A percentile compares a stretch with the other conserved stretches of the same genome.
Conservation (phyloP, 2,113 vertebrate species). For the Onychostruthus taczanowskii region DNA sequence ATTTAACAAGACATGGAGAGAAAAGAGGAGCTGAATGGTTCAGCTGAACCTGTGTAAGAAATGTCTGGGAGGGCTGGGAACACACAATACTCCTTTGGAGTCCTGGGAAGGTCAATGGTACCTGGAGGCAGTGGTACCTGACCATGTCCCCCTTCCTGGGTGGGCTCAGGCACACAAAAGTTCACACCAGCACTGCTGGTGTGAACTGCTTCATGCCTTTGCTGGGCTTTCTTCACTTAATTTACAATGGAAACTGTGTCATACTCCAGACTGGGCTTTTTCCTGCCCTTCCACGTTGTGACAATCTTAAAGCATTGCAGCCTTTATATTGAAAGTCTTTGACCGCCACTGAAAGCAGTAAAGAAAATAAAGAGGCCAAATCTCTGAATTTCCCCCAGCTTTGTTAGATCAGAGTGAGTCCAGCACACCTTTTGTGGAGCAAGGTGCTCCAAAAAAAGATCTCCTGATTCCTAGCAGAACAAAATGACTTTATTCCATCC, state of each 20-base stretch:
- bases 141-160: neutral
- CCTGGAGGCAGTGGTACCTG: neutral
- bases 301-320: neutral
- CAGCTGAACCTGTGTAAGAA: neutral
- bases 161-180: neutral
- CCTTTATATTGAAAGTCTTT: neutral
- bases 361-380: neutral
- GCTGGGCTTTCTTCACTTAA: neutral
- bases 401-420: neutral
- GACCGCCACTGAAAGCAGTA: neutral
- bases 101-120: neutral
- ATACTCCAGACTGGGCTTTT: neutral
- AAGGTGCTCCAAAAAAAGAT: neutral
- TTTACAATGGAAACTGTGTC: neutral
- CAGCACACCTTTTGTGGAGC: neutral
- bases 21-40: neutral
- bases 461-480: neutral
- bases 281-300: neutral
- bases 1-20: neutral
- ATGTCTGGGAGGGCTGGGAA: neutral
- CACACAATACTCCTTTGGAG: fast-evolving
- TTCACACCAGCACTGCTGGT: neutral
- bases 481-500: neutral
- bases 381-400: neutral
- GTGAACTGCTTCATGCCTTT: neutral